Percentiles rank a stretch among this genome's conserved stretches.
These are phyloP conservation scores for Hydropotes inermis DNA, from an alignment of 2,113 vertebrate species.

Conservation along the genomic window DNA sequence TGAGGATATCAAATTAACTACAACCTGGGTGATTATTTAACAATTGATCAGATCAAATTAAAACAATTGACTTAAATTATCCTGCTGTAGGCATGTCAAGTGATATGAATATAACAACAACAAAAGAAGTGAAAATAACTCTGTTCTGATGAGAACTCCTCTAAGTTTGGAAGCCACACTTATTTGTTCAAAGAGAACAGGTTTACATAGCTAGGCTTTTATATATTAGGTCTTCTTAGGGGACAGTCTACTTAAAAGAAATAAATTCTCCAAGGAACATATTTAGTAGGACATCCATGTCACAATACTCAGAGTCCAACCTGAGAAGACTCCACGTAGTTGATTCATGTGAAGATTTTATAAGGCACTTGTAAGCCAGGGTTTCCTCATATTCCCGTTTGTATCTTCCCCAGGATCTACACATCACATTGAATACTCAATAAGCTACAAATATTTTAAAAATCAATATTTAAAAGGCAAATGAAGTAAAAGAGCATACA, in stretches of 20 bases:
- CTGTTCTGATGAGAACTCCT: background rate
- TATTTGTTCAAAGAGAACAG: background rate
- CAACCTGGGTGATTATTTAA: background rate
- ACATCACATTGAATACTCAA: background rate
- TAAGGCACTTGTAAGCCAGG: background rate
- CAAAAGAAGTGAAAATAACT: background rate
- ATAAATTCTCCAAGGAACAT: background rate
- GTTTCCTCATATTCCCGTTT: background rate
- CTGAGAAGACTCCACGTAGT: background rate
- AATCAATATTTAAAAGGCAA: background rate
- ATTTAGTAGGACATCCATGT: background rate
- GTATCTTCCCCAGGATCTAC: background rate
- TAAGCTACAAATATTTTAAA: background rate
- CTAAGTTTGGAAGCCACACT: background rate
- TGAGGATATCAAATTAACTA: background rate
- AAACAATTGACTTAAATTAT: background rate
- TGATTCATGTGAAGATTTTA: background rate
- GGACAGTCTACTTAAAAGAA: background rate
- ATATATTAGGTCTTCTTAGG: background rate
- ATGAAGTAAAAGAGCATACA: background rate
- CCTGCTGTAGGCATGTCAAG: background rate
- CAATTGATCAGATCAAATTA: background rate
- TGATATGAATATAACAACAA: background rate
- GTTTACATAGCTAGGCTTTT: background rate
- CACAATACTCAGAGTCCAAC: background rate